Evolutionary conservation across 1,140 invertebrate species (phyloP).

Genomic region (Archivesica marissinica): DNA sequence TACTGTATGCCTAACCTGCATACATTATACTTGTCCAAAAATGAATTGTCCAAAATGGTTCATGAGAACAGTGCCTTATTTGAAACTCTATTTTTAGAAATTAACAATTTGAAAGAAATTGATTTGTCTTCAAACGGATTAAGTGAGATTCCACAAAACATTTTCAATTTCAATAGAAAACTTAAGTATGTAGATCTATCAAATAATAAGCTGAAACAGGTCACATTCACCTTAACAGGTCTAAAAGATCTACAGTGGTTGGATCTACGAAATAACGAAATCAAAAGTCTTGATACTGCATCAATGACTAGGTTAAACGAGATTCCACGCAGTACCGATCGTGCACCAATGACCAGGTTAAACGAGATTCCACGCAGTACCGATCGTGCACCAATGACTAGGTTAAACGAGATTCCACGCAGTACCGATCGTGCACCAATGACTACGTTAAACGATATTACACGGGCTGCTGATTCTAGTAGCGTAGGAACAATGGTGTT

Average conservation of each 20-base stretch:
- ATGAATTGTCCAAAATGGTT: not conserved
- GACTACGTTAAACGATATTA: no score
- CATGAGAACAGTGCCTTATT: not conserved
- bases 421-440: no score
- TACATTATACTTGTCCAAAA: not conserved
- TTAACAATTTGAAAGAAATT: not conserved
- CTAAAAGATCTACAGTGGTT: not conserved
- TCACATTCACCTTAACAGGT: not conserved
- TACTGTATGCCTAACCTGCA: not conserved
- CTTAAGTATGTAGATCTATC: not conserved
- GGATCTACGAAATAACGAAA: not conserved
- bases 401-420: no score
- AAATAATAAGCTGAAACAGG: not conserved
- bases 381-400: no score
- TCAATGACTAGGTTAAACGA: not conserved
- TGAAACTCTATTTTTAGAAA: not conserved
- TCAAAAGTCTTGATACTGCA: not conserved
- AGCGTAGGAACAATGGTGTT: not conserved
- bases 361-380: not conserved
- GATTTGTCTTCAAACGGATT: not conserved
- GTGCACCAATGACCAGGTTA: no score
- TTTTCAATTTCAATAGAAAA: not conserved
- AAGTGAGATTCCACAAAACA: not conserved
- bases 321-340: not conserved
- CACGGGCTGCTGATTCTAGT: no score